phyloP scores from a whole-genome alignment of 1,140 invertebrate species.

The silkworm (Bombyx mori) region DNA sequence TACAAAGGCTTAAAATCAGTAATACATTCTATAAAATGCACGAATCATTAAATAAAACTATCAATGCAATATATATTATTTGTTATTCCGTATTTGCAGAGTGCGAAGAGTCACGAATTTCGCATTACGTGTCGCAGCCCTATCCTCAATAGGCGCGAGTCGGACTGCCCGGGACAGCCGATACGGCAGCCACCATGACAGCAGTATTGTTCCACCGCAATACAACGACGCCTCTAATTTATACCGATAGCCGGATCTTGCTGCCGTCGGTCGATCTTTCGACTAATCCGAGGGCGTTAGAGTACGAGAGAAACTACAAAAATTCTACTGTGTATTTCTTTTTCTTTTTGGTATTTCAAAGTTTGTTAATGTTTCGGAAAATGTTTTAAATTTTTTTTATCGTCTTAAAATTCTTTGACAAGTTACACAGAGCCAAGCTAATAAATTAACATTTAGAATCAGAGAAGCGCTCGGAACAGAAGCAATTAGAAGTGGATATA shows the following conservation, averaged over 20 bases:
- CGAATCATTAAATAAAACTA: too few species aligned
- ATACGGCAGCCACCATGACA: conserved; percentile 61
- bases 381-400: background rate
- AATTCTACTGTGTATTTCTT: too few species aligned
- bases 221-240: conserved; percentile 61
- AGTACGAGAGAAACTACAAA: background rate
- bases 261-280: conserved; percentile 30
- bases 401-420: too few species aligned
- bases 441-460: too few species aligned
- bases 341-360: background rate
- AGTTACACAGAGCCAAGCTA: too few species aligned
- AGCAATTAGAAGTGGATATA: too few species aligned
- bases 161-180: conserved; percentile 47
- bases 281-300: background rate
- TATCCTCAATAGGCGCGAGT: conserved; percentile 28
- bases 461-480: too few species aligned
- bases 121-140: background rate
- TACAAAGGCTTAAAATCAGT: too few species aligned
- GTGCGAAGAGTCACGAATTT: too few species aligned
- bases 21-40: too few species aligned
- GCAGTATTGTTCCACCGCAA: conserved; percentile 57
- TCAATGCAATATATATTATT: too few species aligned
- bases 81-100: too few species aligned
- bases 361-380: background rate
- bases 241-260: conserved; percentile 60